Percentiles rank a stretch among this genome's conserved stretches.
phyloP scores from a whole-genome alignment of 92 coral and sea anemone genomes.

The Porites rus region DNA sequence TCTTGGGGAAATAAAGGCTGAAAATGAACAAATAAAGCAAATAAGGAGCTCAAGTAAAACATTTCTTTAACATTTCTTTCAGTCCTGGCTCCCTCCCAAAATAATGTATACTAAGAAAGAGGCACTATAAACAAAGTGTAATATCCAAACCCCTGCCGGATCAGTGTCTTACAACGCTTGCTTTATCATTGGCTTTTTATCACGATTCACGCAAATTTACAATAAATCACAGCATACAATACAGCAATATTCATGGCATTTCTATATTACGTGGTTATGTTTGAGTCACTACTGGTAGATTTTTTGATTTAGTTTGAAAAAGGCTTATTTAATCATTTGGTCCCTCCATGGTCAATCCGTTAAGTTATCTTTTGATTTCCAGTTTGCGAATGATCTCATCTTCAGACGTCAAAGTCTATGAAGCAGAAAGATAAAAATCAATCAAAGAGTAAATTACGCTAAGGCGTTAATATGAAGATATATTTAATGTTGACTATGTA shows the following conservation, averaged over 20 bases:
- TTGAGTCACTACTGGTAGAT: background rate
- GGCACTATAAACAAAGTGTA: background rate
- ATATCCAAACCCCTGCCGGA: background rate
- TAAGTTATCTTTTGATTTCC: background rate
- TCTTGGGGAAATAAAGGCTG: no score
- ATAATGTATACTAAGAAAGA: no score
- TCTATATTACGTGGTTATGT: background rate
- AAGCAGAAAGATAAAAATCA: slow-evolving; percentile 3
- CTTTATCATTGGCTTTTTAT: background rate
- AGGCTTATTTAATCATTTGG: background rate
- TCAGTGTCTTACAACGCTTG: background rate
- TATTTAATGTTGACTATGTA: no score
- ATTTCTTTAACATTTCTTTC: no score
- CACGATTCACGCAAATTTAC: background rate
- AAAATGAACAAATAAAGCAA: no score
- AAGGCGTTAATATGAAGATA: no score
- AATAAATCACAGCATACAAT: background rate
- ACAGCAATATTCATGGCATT: background rate
- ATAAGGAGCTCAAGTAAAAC: background rate
- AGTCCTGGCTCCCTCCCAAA: background rate
- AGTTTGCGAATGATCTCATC: slow-evolving; percentile 23
- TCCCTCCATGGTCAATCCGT: background rate
- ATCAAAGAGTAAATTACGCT: no score
- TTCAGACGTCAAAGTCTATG: slow-evolving; percentile 52
- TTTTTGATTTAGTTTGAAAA: background rate